These are phyloP conservation scores for Plestiodon gilberti DNA, from an alignment of 2,113 vertebrate genomes.

Conservation along the genomic window DNA sequence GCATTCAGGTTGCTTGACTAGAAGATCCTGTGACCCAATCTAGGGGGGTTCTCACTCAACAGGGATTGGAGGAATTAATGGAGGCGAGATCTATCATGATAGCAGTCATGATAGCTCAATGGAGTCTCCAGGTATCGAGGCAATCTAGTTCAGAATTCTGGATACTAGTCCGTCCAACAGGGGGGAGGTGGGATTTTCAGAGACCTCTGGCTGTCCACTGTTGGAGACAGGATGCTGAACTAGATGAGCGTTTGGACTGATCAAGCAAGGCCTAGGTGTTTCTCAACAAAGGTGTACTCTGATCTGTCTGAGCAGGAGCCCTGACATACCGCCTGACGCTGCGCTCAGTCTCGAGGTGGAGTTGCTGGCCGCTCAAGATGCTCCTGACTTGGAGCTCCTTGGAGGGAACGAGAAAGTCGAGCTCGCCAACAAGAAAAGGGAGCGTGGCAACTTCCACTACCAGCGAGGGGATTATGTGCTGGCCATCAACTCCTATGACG, in stretches of 20 bases:
- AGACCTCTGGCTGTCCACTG: background rate
- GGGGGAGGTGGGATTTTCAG: background rate
- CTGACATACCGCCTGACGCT: constrained; percentile 79
- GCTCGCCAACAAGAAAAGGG: constrained; percentile 88
- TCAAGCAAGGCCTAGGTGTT: too few relatives aligned
- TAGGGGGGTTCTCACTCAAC: too few relatives aligned
- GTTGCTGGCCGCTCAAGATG: constrained; percentile 80
- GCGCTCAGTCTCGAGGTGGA: constrained; percentile 86
- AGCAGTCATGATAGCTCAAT: too few relatives aligned
- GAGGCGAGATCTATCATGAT: too few relatives aligned
- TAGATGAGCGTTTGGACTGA: background rate
- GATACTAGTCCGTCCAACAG: too few relatives aligned
- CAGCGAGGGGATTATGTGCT: constrained; percentile 90
- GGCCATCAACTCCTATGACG: constrained; percentile 92
- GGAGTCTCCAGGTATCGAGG: too few relatives aligned
- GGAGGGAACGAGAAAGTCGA: constrained; percentile 80
- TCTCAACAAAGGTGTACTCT: background rate
- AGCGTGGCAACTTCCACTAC: constrained; percentile 90
- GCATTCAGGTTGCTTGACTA: background rate
- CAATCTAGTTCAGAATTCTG: too few relatives aligned
- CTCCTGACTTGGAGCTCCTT: constrained; percentile 87
- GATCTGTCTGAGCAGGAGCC: constrained; percentile 70
- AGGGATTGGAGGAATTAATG: too few relatives aligned
- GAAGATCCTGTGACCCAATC: background rate
- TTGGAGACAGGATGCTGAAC: background rate